Percentiles rank a stretch among this genome's conserved stretches.
These are phyloP conservation scores for Drosophila sulfurigaster DNA, from an alignment of 1,140 invertebrate species.

Conservation along the genomic window DNA sequence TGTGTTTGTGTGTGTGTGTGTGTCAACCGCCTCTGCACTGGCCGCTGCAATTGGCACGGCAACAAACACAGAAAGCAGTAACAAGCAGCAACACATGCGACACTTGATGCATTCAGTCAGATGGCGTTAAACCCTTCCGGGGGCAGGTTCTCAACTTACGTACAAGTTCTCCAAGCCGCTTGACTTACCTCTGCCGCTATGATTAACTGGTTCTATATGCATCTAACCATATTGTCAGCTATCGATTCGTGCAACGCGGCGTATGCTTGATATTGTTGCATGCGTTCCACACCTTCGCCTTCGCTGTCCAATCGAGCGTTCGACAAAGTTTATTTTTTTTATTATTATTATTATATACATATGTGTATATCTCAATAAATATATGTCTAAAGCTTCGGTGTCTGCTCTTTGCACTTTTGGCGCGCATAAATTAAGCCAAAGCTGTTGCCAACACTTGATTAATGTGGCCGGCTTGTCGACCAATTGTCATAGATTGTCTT, in stretches of 20 bases:
- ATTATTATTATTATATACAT: neutral
- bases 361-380: slow-evolving; percentile 8
- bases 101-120: slow-evolving; percentile 47
- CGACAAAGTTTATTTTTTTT: slow-evolving; percentile 17
- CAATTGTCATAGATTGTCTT: slow-evolving; percentile 61
- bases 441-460: slow-evolving; percentile 65
- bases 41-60: slow-evolving; percentile 45
- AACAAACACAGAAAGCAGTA: slow-evolving; percentile 47
- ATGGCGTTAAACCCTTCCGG: slow-evolving; percentile 68
- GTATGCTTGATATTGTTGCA: slow-evolving; percentile 72
- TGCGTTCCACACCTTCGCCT: slow-evolving; percentile 45
- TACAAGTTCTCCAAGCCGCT: slow-evolving; percentile 16
- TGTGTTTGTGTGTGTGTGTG: slow-evolving; percentile 26
- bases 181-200: slow-evolving; percentile 44
- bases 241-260: slow-evolving; percentile 59
- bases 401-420: slow-evolving; percentile 77
- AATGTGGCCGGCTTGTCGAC: slow-evolving; percentile 58
- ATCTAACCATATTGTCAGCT: slow-evolving; percentile 7
- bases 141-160: slow-evolving; percentile 72
- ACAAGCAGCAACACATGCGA: slow-evolving; percentile 35
- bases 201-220: slow-evolving; percentile 47
- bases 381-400: slow-evolving; percentile 11
- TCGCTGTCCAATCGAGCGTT: slow-evolving; percentile 46
- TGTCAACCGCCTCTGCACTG: slow-evolving; percentile 68
- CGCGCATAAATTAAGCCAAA: slow-evolving; percentile 71